These are phyloP conservation scores for Cheilosia variabilis DNA, from an alignment of 2,888 invertebrate genomes.

Conservation along the genomic window DNA sequence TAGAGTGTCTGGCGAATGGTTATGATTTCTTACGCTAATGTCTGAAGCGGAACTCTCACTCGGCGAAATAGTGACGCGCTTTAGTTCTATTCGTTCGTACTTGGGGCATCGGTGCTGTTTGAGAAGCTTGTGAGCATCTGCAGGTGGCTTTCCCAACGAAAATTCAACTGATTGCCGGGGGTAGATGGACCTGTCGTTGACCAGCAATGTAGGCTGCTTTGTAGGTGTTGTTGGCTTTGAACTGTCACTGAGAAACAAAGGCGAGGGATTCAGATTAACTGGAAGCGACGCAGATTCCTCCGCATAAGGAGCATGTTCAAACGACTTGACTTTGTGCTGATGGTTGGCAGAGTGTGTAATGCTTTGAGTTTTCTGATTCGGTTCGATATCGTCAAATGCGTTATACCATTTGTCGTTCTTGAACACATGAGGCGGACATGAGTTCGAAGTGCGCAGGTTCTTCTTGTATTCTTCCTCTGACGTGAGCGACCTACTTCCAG, in stretches of 20 bases:
- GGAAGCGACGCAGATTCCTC: slow-evolving; percentile 82
- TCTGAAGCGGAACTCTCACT: slow-evolving; percentile 40
- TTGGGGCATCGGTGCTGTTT: slow-evolving; percentile 70
- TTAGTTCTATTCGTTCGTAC: slow-evolving; percentile 24
- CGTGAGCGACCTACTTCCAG: slow-evolving; percentile 86
- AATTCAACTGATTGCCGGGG: slow-evolving; percentile 83
- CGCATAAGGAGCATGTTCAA: slow-evolving; percentile 80
- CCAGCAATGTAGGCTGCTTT: background rate
- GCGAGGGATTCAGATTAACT: slow-evolving; percentile 74
- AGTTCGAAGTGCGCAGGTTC: slow-evolving; percentile 85
- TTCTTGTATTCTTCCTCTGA: slow-evolving; percentile 79
- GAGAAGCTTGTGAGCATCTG: slow-evolving; percentile 77
- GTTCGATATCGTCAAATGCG: slow-evolving; percentile 83
- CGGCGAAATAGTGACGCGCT: slow-evolving; percentile 11
- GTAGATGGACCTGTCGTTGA: slow-evolving; percentile 80
- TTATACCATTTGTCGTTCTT: slow-evolving; percentile 88
- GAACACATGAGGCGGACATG: slow-evolving; percentile 87
- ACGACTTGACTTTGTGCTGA: slow-evolving; percentile 68
- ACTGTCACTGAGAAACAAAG: slow-evolving; percentile 76
- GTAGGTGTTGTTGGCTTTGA: slow-evolving; percentile 76
- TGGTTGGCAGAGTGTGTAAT: slow-evolving; percentile 76
- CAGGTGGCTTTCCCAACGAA: slow-evolving; percentile 80
- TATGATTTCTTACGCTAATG: slow-evolving; percentile 7
- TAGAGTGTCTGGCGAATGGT: background rate
- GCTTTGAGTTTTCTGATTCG: slow-evolving; percentile 77